These are phyloP conservation scores for Pitta sordida DNA, from an alignment of 2,113 vertebrate species.

Conservation along the genomic window DNA sequence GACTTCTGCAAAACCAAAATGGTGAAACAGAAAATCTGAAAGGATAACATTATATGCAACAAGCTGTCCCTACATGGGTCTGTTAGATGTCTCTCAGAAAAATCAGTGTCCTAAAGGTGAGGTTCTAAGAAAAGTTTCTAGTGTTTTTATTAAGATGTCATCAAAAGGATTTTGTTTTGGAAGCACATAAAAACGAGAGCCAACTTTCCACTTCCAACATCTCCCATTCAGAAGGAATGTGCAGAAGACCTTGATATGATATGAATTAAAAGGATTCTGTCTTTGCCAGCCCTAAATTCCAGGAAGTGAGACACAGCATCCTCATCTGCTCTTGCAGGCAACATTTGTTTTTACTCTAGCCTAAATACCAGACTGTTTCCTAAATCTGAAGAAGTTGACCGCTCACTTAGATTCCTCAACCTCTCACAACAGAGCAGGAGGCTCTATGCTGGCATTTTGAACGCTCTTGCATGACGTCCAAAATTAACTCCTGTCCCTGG, in stretches of 20 bases:
- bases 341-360: constrained; percentile 52
- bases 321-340: constrained; percentile 2
- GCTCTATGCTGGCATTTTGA: background rate
- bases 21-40: background rate
- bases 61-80: background rate
- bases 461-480: background rate
- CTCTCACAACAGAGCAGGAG: background rate
- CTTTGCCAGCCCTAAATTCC: constrained; percentile 24
- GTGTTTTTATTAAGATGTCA: background rate
- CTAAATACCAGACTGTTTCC: constrained; percentile 42
- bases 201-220: constrained; percentile 7
- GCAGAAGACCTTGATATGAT: constrained; percentile 47
- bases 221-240: constrained; percentile 30
- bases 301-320: constrained; percentile 19
- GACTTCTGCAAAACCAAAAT: background rate
- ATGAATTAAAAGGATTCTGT: constrained; percentile 28
- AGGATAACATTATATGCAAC: background rate
- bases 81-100: background rate
- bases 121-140: background rate
- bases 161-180: constrained; percentile 6
- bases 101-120: background rate
- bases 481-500: background rate
- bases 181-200: background rate
- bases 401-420: background rate
- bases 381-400: background rate